Evolutionary conservation across 1,140 invertebrate species (phyloP).

Genomic region (Hetaerina americana): DNA sequence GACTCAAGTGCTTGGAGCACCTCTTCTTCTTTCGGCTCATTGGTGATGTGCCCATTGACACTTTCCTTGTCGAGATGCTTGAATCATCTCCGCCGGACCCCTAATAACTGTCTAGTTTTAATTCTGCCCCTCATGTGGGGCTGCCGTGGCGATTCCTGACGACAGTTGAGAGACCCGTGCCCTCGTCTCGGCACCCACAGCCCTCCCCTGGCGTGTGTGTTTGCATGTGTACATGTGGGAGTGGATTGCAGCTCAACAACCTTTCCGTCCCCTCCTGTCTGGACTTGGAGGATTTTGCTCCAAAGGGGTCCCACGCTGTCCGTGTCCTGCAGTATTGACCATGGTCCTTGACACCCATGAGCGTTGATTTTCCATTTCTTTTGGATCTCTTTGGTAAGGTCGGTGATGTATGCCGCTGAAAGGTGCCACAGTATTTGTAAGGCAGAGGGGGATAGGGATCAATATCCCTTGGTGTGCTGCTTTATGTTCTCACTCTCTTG

Average conservation of each 20-base stretch:
- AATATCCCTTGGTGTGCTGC: background rate
- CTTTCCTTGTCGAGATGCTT: slow-evolving; percentile 57
- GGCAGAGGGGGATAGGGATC: background rate
- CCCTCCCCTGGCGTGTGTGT: background rate
- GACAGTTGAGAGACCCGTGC: background rate
- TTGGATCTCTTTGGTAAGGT: background rate
- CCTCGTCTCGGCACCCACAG: background rate
- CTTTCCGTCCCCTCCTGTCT: background rate
- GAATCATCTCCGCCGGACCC: slow-evolving; percentile 39
- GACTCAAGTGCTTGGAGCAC: slow-evolving; percentile 89
- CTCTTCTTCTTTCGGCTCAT: slow-evolving; percentile 90
- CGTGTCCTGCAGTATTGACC: background rate
- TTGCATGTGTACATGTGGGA: no score
- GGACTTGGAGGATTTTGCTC: background rate
- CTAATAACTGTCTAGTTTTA: slow-evolving; percentile 16
- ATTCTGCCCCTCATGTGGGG: no score
- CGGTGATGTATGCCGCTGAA: background rate
- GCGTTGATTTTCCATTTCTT: background rate
- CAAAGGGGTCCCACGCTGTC: background rate
- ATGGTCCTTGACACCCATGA: background rate
- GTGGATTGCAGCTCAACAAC: background rate
- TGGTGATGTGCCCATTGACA: slow-evolving; percentile 56
- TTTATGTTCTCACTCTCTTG: background rate
- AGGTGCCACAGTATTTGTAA: background rate
- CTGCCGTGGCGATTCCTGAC: background rate